phyloP scores from a whole-genome alignment of 37 sponge, comb jelly and placozoan species.

The Ianthella basta region DNA sequence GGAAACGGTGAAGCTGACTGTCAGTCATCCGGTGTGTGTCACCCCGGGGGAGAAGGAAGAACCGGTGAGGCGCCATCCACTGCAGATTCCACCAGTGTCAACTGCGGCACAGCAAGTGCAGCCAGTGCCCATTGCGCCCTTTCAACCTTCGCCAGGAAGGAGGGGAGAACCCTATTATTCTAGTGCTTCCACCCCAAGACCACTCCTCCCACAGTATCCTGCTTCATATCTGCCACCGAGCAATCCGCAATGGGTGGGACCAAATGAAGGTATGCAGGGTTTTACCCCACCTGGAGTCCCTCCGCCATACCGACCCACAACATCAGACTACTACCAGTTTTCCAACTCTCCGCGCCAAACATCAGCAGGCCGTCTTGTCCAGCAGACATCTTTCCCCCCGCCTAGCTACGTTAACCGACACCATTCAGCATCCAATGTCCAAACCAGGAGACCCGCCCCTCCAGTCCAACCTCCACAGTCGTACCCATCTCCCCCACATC shows the following conservation, averaged over 20 bases:
- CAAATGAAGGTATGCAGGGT: neutral
- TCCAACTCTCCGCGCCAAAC: neutral
- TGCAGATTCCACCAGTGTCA: neutral
- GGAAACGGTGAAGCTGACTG: neutral
- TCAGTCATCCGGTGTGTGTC: conserved; percentile 18
- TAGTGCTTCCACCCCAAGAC: neutral
- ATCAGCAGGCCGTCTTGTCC: neutral
- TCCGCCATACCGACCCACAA: neutral
- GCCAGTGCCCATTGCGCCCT: neutral
- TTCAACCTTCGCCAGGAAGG: neutral
- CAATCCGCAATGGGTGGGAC: neutral
- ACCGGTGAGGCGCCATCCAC: neutral
- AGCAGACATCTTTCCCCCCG: conserved; percentile 28
- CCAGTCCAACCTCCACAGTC: too few species aligned
- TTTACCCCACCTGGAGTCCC: neutral
- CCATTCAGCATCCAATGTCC: neutral
- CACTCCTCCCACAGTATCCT: conserved; percentile 14
- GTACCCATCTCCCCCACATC: neutral
- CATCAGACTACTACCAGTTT: neutral
- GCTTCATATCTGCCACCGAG: neutral
- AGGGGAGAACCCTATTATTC: neutral
- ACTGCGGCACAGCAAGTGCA: neutral
- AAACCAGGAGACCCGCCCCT: too few species aligned
- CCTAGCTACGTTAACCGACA: neutral
- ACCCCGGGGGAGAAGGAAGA: neutral